Evolutionary conservation across 2,113 vertebrate genomes (phyloP).

Genomic region (Turdus rufiventris): DNA sequence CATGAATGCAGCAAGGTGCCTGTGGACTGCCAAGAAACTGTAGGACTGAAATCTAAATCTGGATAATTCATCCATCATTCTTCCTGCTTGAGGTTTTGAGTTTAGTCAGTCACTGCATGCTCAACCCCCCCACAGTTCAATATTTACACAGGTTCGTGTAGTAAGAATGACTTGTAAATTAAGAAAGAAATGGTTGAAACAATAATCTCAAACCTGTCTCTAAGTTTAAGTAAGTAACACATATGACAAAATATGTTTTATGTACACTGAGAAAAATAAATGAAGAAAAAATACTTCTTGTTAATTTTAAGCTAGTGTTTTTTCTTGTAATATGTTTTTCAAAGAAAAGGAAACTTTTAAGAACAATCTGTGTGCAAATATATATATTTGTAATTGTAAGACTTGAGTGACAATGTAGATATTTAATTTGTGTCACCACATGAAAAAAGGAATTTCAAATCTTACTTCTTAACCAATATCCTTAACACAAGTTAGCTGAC

Average conservation of each 20-base stretch:
- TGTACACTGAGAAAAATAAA: background rate
- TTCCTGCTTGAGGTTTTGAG: background rate
- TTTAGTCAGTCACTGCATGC: background rate
- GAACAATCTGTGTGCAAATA: background rate
- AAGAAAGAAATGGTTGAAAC: background rate
- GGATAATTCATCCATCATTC: slow-evolving; percentile 41
- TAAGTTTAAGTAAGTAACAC: background rate
- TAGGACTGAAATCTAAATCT: slow-evolving; percentile 34
- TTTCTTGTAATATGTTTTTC: background rate
- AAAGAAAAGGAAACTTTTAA: background rate
- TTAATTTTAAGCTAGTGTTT: background rate
- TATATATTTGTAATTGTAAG: background rate
- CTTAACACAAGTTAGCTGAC: background rate
- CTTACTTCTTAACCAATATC: background rate
- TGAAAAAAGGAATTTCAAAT: background rate
- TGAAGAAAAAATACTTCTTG: background rate
- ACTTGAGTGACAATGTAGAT: background rate
- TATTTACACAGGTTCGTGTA: background rate
- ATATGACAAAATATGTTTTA: background rate
- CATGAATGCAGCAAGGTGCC: background rate
- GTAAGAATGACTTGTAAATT: background rate
- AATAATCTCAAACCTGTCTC: background rate
- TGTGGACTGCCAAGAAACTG: slow-evolving; percentile 33
- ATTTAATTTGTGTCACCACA: background rate
- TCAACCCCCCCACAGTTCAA: background rate